Percentiles rank a stretch among this genome's conserved stretches.
Conservation (phyloP, 2,888 invertebrate species). For the Mythimna lalbum region DNA sequence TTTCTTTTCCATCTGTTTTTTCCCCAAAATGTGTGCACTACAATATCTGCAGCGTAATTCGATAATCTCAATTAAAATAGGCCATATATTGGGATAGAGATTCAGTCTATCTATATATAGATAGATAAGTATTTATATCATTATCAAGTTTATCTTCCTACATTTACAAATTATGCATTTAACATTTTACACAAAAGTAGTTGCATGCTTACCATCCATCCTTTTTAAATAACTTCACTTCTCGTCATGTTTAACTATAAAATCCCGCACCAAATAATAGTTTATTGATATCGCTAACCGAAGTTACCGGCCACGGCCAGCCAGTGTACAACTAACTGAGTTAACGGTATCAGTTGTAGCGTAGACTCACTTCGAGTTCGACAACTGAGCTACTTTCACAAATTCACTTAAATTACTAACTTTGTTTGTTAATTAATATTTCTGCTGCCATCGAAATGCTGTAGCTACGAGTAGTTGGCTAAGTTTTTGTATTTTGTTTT, state of each 20-base stretch:
- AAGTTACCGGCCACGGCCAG: constrained; percentile 16
- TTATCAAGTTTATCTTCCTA: too few relatives aligned
- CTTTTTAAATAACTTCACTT: background rate
- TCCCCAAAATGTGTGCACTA: too few relatives aligned
- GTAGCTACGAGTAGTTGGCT: background rate
- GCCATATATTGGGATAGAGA: too few relatives aligned
- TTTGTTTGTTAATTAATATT: constrained; percentile 49
- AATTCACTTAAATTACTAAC: constrained; percentile 36
- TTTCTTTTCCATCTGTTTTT: too few relatives aligned
- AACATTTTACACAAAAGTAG: background rate
- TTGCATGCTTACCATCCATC: background rate
- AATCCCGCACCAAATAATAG: background rate
- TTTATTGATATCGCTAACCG: background rate
- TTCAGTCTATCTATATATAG: too few relatives aligned
- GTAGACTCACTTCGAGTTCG: constrained; percentile 26
- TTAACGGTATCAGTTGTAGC: constrained; percentile 11
- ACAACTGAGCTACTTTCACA: constrained; percentile 19
- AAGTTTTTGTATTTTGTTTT: background rate
- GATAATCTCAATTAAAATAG: too few relatives aligned
- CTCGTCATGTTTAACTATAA: background rate
- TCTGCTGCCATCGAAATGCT: constrained; percentile 6
- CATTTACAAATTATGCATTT: too few relatives aligned
- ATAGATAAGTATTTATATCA: too few relatives aligned
- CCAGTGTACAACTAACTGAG: constrained; percentile 2
- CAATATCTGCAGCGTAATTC: too few relatives aligned